Base-by-base conservation (phyloP, 2,888 invertebrate genomes). In the Ectemnius continuus region DNA sequence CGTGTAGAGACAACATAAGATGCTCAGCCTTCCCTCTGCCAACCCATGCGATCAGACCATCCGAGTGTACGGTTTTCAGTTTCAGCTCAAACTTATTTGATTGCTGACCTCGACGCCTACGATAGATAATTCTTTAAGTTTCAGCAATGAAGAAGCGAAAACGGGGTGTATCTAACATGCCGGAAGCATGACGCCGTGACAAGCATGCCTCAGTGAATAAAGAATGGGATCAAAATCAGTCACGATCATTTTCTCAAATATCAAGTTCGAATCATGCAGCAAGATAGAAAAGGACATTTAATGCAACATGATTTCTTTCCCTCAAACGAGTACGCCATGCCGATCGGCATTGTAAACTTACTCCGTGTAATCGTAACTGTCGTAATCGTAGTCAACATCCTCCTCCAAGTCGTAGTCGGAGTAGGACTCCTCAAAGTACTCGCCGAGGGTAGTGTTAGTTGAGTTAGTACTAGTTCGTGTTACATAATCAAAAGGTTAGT, bases 21-120 rank as follows among this genome's bases (percentile, higher is more conserved):
- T 91, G 89, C 70, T 91, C 90, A 48, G 86, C 75, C 70, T 89
- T 90, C 23, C 90, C 90, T 77, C 89, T 84, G 72, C 91, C 91
- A 67, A 91, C 85, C 91, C 91, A 91, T 1, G 90, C 90, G 61
- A 91, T 89, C 66, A 91, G 83, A 26, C 91, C 91, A 52, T 89
- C 89, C 23, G 89, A 76, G 81, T 90, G 86, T 46, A 85, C 87
- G 13, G 91, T 91, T 64, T 90, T 87, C 75, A 91, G 73, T 72
- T 87, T 85, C 61, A 91, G 79, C 71, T 91, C 91, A 73, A 91
- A 90, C 80, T 90, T 91, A 78, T 91, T 91, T 67, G 90, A 90
- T 61, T 90, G 89, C 62, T 90, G 90, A 71, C 88, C 89, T 70
- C 88, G 86, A 59, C 89, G 87, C 75, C 91, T 91, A 79, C 66